These are phyloP conservation scores for Laupala kohalensis DNA, from an alignment of 1,140 invertebrate genomes.

Conservation along the genomic window DNA sequence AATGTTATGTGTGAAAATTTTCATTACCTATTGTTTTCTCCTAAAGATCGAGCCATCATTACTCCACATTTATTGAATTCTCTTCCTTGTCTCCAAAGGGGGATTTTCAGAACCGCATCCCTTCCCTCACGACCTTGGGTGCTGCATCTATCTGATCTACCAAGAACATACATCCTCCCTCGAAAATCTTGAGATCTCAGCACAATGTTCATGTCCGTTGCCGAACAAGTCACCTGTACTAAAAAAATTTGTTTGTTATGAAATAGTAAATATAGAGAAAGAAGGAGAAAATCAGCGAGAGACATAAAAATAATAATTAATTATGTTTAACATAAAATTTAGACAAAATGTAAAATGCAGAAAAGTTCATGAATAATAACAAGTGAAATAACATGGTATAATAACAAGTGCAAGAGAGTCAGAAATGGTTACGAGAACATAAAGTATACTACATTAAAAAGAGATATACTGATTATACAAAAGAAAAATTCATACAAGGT, in stretches of 20 bases:
- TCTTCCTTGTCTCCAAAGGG: slow-evolving; percentile 19
- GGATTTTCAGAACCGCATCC: slow-evolving; percentile 29
- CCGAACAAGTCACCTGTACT: slow-evolving; percentile 37
- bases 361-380: not conserved
- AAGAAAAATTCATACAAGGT: slow-evolving; percentile 31
- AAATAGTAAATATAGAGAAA: too few species aligned
- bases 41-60: slow-evolving; percentile 5
- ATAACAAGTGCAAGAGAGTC: too few species aligned
- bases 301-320: too few species aligned
- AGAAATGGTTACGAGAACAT: too few species aligned
- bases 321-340: too few species aligned
- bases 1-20: too few species aligned
- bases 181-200: slow-evolving; percentile 36
- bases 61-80: slow-evolving; percentile 14
- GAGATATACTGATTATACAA: too few species aligned
- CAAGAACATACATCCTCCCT: slow-evolving; percentile 34
- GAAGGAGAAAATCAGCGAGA: too few species aligned
- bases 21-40: slow-evolving; percentile 21
- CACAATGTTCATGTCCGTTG: slow-evolving; percentile 31
- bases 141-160: slow-evolving; percentile 31
- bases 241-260: too few species aligned
- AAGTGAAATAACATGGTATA: slow-evolving; percentile 7
- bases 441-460: too few species aligned
- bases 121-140: slow-evolving; percentile 29
- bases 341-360: too few species aligned